phyloP scores from a whole-genome alignment of 2,888 invertebrate species.

The Andrena camellia region DNA sequence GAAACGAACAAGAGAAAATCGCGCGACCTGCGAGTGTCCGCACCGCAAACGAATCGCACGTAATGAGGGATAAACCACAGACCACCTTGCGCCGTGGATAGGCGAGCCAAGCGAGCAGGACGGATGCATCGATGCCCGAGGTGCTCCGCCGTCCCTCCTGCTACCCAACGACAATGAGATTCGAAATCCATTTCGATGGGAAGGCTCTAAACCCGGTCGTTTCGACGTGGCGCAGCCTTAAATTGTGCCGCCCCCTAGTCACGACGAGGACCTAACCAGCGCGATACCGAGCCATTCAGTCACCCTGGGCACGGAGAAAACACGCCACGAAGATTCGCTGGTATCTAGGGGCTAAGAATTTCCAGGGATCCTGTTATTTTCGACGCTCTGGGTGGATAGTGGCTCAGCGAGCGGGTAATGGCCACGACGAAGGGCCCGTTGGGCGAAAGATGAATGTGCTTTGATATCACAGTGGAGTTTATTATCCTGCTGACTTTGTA shows the following conservation, averaged over 20 bases:
- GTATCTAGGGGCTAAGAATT: neutral
- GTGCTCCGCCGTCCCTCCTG: neutral
- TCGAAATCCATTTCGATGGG: constrained; percentile 41
- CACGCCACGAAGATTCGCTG: neutral
- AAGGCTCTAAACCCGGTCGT: constrained; percentile 20
- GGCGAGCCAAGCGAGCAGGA: constrained; percentile 27
- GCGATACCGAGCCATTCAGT: constrained; percentile 16
- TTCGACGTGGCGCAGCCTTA: neutral
- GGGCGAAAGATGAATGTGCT: constrained; percentile 21
- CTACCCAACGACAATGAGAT: constrained; percentile 48
- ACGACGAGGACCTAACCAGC: neutral
- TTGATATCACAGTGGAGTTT: constrained; percentile 21
- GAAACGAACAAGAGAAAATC: constrained; percentile 66
- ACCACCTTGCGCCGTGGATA: constrained; percentile 57
- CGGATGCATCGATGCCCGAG: constrained; percentile 31
- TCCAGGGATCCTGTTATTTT: constrained; percentile 36
- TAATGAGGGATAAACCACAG: constrained; percentile 78
- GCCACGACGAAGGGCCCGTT: constrained; percentile 20
- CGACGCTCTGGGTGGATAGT: constrained; percentile 10
- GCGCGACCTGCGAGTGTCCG: constrained; percentile 56
- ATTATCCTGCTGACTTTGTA: constrained; percentile 33
- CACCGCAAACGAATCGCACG: constrained; percentile 77
- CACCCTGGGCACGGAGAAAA: neutral
- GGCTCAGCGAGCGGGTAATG: neutral
- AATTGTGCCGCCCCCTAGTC: neutral